Evolutionary conservation across 2,113 vertebrate species (phyloP).

Genomic region (Microtus oregoni): DNA sequence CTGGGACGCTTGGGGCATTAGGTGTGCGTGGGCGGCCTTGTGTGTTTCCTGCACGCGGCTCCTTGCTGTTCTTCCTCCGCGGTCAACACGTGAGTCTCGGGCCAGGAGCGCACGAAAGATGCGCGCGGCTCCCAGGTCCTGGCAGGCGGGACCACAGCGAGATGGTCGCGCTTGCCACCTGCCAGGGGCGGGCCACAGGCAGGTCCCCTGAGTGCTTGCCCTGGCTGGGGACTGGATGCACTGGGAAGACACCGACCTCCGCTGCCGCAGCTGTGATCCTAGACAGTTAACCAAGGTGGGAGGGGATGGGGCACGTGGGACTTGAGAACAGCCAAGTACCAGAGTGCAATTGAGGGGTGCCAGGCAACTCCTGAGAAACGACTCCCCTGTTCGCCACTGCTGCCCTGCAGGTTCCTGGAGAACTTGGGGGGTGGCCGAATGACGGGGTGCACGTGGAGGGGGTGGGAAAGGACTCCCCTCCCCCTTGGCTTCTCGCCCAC

Average conservation of each 20-base stretch:
- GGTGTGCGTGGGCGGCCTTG: not conserved
- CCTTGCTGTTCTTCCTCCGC: conserved; percentile 7
- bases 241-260: not conserved
- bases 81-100: not conserved
- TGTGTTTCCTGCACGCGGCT: not conserved
- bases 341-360: not conserved
- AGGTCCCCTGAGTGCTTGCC: not conserved
- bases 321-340: conserved; percentile 21
- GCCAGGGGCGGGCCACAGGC: not conserved
- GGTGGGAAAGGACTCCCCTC: conserved; percentile 8
- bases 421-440: not conserved
- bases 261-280: not conserved
- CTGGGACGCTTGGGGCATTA: not conserved
- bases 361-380: not conserved
- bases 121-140: not conserved
- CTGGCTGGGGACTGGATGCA: not conserved
- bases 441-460: conserved; percentile 59
- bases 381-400: not conserved
- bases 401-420: not conserved
- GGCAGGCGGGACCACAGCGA: not conserved
- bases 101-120: not conserved
- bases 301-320: conserved; percentile 26
- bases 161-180: conserved; percentile 38
- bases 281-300: conserved; percentile 54
- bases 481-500: conserved; percentile 64